A percentile compares a stretch with the other conserved stretches of the same genome.
Evolutionary conservation across 2,113 vertebrate species (phyloP).

Genomic region (Rhipidura dahli): DNA sequence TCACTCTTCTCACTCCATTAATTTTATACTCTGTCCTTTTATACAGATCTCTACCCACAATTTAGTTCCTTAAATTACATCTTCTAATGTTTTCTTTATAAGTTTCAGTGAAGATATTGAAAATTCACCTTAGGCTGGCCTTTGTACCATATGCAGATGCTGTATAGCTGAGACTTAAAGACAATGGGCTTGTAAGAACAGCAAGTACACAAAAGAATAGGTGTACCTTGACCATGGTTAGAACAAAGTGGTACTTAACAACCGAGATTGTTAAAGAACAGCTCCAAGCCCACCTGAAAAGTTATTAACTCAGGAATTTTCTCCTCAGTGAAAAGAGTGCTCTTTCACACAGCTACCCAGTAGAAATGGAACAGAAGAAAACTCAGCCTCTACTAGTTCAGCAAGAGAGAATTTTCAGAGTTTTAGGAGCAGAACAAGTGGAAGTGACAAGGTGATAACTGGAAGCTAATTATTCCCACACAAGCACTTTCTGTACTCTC

Average conservation of each 20-base stretch:
- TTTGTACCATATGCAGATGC: background rate
- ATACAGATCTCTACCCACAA: background rate
- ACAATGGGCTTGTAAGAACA: background rate
- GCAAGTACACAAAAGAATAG: background rate
- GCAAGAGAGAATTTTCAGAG: background rate
- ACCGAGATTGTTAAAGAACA: background rate
- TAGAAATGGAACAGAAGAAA: background rate
- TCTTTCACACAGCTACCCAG: background rate
- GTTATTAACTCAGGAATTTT: background rate
- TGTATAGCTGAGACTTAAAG: background rate
- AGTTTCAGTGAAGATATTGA: background rate
- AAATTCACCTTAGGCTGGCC: background rate
- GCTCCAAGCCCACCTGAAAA: background rate
- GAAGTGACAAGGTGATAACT: background rate
- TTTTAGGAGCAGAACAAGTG: background rate
- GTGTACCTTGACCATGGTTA: rapidly evolving
- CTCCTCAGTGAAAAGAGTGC: background rate
- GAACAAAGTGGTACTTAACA: background rate
- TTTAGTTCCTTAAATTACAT: background rate
- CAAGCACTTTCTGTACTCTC: background rate
- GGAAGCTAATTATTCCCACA: background rate
- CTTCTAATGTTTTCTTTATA: background rate
- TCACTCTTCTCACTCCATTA: background rate
- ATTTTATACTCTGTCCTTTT: background rate
- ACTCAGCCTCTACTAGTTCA: background rate